phyloP scores from a whole-genome alignment of 2,113 vertebrate genomes.

The Empidonax alnorum region DNA sequence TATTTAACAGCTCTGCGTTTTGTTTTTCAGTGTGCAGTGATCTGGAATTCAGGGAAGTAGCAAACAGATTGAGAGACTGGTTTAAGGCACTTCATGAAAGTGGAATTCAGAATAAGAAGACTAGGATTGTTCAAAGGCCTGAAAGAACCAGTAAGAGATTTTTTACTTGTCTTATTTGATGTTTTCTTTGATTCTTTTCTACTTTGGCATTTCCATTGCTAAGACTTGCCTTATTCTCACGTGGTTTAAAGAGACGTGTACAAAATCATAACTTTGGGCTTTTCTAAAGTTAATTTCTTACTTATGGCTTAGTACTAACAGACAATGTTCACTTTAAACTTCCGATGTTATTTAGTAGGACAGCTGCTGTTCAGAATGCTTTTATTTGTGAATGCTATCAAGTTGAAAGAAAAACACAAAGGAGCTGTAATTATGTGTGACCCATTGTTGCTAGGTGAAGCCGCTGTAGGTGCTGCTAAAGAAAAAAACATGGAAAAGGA shows the following conservation, averaged over 20 bases:
- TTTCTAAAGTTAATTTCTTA: not conserved
- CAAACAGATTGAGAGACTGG: constrained; percentile 90
- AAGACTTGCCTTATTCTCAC: not conserved
- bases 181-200: not conserved
- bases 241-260: not conserved
- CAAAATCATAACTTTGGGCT: not conserved
- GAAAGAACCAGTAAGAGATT: constrained; percentile 89
- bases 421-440: not conserved
- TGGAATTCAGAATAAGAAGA: constrained; percentile 86
- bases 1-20: constrained; percentile 9
- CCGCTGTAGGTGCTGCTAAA: not conserved
- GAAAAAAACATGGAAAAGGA: not conserved
- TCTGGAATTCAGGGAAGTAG: constrained; percentile 89
- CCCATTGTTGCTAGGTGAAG: not conserved
- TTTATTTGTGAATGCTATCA: not conserved
- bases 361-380: not conserved
- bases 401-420: not conserved
- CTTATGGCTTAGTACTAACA: not conserved
- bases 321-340: not conserved
- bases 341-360: not conserved
- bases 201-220: not conserved
- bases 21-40: constrained; percentile 86
- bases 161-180: not conserved
- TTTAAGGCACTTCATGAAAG: constrained; percentile 94
- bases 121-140: constrained; percentile 81